These are phyloP conservation scores for Acromyrmex charruanus DNA, from an alignment of 1,140 invertebrate genomes.

Conservation along the genomic window DNA sequence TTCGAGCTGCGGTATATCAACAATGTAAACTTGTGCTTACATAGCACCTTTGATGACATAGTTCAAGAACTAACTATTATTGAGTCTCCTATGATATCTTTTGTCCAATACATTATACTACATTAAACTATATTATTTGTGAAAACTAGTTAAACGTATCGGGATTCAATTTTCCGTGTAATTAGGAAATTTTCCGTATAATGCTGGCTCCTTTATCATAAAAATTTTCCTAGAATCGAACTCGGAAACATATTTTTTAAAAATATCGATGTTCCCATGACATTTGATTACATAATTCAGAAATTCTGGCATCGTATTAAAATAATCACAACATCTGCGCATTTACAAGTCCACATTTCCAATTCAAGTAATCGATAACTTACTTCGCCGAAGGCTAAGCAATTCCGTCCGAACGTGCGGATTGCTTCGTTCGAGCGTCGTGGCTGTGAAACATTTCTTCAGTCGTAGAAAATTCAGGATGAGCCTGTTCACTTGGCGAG, in stretches of 20 bases:
- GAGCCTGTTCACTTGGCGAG: background rate
- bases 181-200: no score
- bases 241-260: background rate
- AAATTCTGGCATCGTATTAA: background rate
- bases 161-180: no score
- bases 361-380: conserved; percentile 26
- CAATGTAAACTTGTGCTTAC: no score
- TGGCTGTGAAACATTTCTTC: background rate
- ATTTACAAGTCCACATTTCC: background rate
- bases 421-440: background rate
- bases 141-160: no score
- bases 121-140: no score
- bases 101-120: no score
- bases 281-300: background rate
- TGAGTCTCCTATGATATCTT: no score
- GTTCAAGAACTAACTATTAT: no score
- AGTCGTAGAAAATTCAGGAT: conserved; percentile 15
- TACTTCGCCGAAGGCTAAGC: background rate
- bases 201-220: no score
- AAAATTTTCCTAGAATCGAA: background rate
- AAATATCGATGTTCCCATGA: background rate
- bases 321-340: background rate
- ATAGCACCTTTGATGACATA: no score
- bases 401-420: background rate
- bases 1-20: no score